A percentile compares a stretch with the other conserved stretches of the same genome.
These are phyloP conservation scores for Meriones unguiculatus DNA, from an alignment of 2,113 vertebrate species.

Conservation along the genomic window DNA sequence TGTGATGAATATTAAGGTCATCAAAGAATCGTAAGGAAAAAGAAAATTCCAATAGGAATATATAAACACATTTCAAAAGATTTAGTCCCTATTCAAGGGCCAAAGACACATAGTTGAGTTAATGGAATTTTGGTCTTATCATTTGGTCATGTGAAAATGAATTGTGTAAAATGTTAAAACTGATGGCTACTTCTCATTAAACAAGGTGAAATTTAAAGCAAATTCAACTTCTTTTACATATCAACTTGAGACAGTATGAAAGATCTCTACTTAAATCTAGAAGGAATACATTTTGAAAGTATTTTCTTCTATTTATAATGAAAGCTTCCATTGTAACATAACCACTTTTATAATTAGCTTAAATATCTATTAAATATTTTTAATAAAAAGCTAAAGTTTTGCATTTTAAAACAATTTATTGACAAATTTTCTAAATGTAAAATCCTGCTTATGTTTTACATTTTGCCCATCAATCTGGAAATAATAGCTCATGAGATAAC, in stretches of 20 bases:
- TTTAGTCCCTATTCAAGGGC: constrained; percentile 27
- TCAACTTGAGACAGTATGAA: constrained; percentile 43
- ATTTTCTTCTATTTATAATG: constrained; percentile 57
- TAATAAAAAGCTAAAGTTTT: constrained; percentile 43
- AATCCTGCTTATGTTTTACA: constrained; percentile 49
- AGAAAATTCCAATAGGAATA: constrained; percentile 15
- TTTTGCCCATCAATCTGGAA: constrained; percentile 80
- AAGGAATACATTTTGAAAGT: constrained; percentile 51
- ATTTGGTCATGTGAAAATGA: constrained; percentile 63
- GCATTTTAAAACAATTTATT: constrained; percentile 60
- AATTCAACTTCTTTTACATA: constrained; percentile 46
- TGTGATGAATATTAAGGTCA: neutral
- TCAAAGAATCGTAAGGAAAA: neutral
- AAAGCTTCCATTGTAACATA: constrained; percentile 1
- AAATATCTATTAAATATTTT: constrained; percentile 53
- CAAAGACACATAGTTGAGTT: constrained; percentile 81
- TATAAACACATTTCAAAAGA: constrained; percentile 16
- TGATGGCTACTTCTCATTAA: constrained; percentile 36
- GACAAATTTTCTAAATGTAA: constrained; percentile 34
- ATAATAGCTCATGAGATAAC: constrained; percentile 69
- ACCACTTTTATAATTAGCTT: constrained; percentile 31
- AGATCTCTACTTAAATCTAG: constrained; percentile 58
- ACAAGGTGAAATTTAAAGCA: constrained; percentile 61
- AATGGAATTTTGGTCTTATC: constrained; percentile 76
- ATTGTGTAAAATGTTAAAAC: neutral